Evolutionary conservation across 2,113 vertebrate species (phyloP), one percentile per base, ranked within the genome.

Genomic region (Pteruthius melanotis): DNA sequence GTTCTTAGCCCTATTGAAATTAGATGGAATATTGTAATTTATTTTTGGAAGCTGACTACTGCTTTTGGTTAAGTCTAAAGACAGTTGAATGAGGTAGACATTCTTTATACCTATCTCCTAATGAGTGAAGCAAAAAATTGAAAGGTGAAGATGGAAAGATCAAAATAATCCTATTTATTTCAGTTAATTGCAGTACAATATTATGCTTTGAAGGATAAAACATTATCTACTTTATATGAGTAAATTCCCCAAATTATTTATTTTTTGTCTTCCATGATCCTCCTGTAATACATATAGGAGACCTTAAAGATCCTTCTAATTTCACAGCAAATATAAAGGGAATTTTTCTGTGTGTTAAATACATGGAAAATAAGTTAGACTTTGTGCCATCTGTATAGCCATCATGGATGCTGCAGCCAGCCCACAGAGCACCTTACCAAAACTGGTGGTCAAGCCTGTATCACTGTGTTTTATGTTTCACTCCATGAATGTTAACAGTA

Each of bases 371-470:
- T 53, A 7, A 65, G 28, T 14, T 60, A 52, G 24, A 35, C 1
- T 63, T n/a, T 63, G 21, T 31, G 14, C 40, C 17, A 5, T 16
- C 27, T 39, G 2, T n/a, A 10, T 13, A 10, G 9, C 18, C 50
- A 45, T 15, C 50, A 18, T 72, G 10, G 22, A 7, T 17, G 22
- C 7, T 13, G 31, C 7, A 74, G 61, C 35, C 15, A 70, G 15
- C 3, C 10, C 40, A 23, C 4, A 12, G 10, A 35, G 47, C 44
- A 85, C 4, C 6, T 22, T 47, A n/a, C 14, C 16, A 27, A 87
- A 21, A 15, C 0, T 5, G 2, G 2, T 9, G 4, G 16, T 83
- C 28, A 37, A 24, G 35, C 68, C 5, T 59, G 2, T n/a, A 9
- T 23, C 27, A 31, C 7, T 53, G 11, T 37, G 53, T 89, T 89